These are phyloP conservation scores for Tetramorium parvispinum DNA, from an alignment of 1,140 invertebrate species.

Conservation along the genomic window DNA sequence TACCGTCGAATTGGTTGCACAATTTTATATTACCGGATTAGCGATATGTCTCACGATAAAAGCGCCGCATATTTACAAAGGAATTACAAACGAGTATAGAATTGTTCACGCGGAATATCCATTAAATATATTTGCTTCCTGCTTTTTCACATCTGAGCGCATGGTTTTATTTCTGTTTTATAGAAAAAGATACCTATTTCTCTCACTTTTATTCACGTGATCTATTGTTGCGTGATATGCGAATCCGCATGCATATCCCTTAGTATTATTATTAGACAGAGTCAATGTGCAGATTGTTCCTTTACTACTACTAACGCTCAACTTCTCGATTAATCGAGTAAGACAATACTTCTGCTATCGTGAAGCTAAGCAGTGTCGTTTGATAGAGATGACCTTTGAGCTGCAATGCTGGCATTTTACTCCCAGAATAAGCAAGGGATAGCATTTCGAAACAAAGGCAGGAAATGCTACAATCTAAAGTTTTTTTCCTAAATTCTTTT, in stretches of 20 bases:
- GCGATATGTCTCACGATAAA: background rate
- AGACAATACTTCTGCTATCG: slow-evolving; percentile 54
- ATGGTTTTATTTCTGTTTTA: background rate
- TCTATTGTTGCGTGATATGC: slow-evolving; percentile 19
- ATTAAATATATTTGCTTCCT: background rate
- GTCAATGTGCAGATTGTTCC: background rate
- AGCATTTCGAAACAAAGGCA: slow-evolving; percentile 39
- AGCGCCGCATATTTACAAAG: background rate
- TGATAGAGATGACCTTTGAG: slow-evolving; percentile 66
- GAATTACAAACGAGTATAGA: slow-evolving; percentile 1
- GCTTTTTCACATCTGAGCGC: background rate
- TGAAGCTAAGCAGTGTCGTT: slow-evolving; percentile 55
- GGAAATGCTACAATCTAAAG: background rate
- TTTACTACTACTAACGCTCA: background rate
- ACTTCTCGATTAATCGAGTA: slow-evolving; percentile 37
- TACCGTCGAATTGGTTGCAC: background rate
- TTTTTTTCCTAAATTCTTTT: background rate
- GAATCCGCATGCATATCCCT: slow-evolving; percentile 7
- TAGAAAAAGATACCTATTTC: slow-evolving; percentile 2
- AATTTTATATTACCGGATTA: background rate
- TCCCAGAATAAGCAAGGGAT: slow-evolving; percentile 33
- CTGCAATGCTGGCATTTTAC: slow-evolving; percentile 63
- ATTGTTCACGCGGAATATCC: background rate
- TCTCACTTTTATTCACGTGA: background rate
- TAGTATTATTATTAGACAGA: background rate